Conservation (phyloP, 2,888 invertebrate genomes). For the Gibbula magus region DNA sequence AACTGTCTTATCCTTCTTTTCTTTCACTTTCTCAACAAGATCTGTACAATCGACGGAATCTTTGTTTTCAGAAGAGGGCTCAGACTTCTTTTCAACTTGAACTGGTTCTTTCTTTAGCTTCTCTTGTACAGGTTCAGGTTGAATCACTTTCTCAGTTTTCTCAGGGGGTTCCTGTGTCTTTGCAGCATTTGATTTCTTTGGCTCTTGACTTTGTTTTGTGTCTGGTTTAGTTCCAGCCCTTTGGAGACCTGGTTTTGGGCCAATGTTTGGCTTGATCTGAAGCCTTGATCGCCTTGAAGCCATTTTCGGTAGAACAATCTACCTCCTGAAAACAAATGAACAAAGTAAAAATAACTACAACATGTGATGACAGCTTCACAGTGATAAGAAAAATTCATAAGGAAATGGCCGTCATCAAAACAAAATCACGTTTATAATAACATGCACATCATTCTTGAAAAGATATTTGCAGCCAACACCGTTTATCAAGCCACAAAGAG, state of each 20-base stretch:
- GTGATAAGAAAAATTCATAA: no score
- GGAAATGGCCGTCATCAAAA: no score
- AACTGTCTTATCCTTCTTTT: background rate
- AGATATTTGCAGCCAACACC: no score
- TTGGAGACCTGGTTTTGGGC: constrained; percentile 29
- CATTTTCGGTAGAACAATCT: constrained; percentile 34
- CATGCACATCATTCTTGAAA: no score
- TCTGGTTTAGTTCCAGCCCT: constrained; percentile 24
- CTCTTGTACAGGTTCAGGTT: no score
- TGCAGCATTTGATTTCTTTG: background rate
- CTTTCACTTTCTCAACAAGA: background rate
- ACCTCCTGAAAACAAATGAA: background rate
- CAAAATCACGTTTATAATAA: no score
- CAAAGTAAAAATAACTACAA: background rate
- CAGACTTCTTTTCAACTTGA: background rate
- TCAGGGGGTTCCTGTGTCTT: background rate
- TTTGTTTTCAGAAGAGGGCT: background rate
- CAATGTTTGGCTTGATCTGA: constrained; percentile 58
- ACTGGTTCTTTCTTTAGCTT: background rate
- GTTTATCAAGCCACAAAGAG: no score
- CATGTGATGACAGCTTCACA: no score
- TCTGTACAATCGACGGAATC: background rate
- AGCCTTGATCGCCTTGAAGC: constrained; percentile 55
- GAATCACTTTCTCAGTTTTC: background rate
- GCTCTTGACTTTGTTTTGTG: background rate